Evolutionary conservation across 2,888 invertebrate species (phyloP), one percentile per base, ranked within the genome.

Genomic region (Macaria notata): DNA sequence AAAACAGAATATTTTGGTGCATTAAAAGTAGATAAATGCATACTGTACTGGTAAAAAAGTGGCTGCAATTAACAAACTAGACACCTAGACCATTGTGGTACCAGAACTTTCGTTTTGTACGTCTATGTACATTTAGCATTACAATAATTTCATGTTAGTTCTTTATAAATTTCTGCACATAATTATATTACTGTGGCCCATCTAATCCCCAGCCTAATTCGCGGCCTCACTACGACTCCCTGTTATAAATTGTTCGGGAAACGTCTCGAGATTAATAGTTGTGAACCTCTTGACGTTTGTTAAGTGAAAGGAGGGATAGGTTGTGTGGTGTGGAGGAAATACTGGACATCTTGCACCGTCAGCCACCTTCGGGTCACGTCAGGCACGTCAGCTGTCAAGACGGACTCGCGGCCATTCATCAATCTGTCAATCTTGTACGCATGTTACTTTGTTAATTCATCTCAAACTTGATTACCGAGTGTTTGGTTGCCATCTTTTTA

Each of bases 191-290:
- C 75, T 68, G 71, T 76, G 78, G 74, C 81, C 80, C 78, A 71
- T 70, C 73, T 84, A 83, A 85, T 82, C 66, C 74, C 69, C 74
- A 78, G 79, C 75, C 77, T 76, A 81, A 84, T 84, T 85, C 77
- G 75, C 77, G 73, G 73, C 75, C 68, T 72, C 71, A 75, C 78
- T 72, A 73, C 75, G 70, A 73, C 76, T 76, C 73, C 77, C 75
- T 76, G 82, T 84, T 79, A 87, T 86, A 86, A 88, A 89, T 89
- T 84, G 88, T 87, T 86, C 69, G 81, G 81, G 81, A 75, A 83
- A 76, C 84, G 81, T 83, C 81, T 69, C 70, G 85, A 88, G 89
- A 89, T 88, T 88, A 87, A 88, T 88, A 83, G 88, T 81, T 76
- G 64, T 73, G 69, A 64, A 71, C 72, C 73, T 71, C 80, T 79